Base-by-base conservation (phyloP, 2,113 vertebrate genomes). In the Laterallus jamaicensis region DNA sequence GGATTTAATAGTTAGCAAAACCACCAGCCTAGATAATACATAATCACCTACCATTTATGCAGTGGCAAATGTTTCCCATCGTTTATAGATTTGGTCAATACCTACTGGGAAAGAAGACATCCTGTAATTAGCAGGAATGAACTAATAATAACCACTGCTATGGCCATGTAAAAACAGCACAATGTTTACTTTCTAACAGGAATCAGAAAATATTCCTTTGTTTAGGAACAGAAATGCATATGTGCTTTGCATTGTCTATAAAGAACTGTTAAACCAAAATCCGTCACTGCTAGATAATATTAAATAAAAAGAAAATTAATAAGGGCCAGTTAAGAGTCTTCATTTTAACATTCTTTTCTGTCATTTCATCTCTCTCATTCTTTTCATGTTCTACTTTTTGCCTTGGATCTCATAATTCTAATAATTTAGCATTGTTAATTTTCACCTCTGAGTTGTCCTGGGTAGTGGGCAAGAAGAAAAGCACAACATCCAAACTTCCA, bases 1-100 rank as follows among this genome's bases (percentile, higher is more conserved):
- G 49, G 35, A 42, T 91, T 89, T 93, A 42, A 22, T 35, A 82
- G 73, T 94, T 94, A 79, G 32, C 66, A 69, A 87, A 93, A 42
- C 47, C 69, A 79, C 44, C 77, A 73, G 81, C 40, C 31, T 82
- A 59, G 74, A 88, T 59, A 82, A 92, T 73, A 40, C 31, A 50
- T 66, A 62, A 86, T 39, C 67, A 39, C 31, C 82, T 63, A 29
- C 12, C 35, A 32, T 78, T 89, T 80, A 55, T 4, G 37, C 7
- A 14, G 32, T 73, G 47, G 13, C 10, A 79, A 87, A 59, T 16
- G 6, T 47, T 90, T 73, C 21, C 49, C 22, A 39, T 50, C 5
- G 0, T 56, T 77, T 66, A 62, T 58, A 58, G 50, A 76, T 62
- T 25, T 66, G 81, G n/a, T 40, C 59, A 73, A 73, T 22, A 55